Evolutionary conservation across 2,797 vertebrate species (phyloP), one percentile per base, ranked within the genome.

Genomic region (Neosalanx taihuensis): DNA sequence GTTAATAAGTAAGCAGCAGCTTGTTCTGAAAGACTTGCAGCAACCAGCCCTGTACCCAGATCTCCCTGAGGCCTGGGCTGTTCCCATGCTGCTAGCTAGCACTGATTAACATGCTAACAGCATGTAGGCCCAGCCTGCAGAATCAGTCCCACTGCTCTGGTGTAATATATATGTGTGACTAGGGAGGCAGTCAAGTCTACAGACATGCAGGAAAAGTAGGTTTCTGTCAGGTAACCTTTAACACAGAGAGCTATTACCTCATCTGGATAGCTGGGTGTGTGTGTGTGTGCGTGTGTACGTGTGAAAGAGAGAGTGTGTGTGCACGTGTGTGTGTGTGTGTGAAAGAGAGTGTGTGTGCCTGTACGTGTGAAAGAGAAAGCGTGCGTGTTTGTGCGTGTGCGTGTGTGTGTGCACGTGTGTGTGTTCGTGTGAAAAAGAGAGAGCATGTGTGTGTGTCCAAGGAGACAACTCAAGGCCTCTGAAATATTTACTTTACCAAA

Each of bases 91-190:
- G 67, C 73, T 74, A 64, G 1, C 65, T 74, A 64, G 1, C 65
- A 82, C 72, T 83, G 71, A 87, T 85, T 85, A 84, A 83, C 77
- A 72, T 79, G 80, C 64, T 66, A 20, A 67, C 56, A 23, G 41
- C 33, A 57, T 53, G 18, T 60, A 31, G 71, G 73, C 67, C 23
- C 59, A 56, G 41, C 58, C 49, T 68, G 67, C 17, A 29, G 57
- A 57, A 26, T 68, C 20, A 18, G 33, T 20, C 33, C 3, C 10
- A 13, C 9, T 12, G 41, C 6, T 46, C 10, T 46, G 41, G 9
- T 9, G 3, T 13, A 9, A 3, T 46, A 46, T 46, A 60, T 23
- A 26, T 6, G 41, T 46, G 9, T 46, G 9, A 46, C 41, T 46
- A 35, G 41, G 41, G 12, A 46, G 41, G 41, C 41, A 46, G 41